phyloP scores from a whole-genome alignment of 2,113 vertebrate genomes.

The Agelaius phoeniceus region DNA sequence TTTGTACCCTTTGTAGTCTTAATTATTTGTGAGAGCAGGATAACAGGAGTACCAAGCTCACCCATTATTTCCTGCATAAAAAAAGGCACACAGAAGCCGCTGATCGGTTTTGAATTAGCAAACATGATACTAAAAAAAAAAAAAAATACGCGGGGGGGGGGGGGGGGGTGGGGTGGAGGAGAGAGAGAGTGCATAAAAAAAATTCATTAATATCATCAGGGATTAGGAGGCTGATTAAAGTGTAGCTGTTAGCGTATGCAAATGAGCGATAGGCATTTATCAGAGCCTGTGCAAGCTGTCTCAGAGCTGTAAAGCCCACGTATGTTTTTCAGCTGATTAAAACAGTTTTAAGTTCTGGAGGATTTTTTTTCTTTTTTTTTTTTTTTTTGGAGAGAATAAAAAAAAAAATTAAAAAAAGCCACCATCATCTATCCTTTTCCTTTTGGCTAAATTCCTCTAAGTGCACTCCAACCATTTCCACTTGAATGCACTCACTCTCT shows the following conservation, averaged over 20 bases:
- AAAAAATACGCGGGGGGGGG: rapidly evolving
- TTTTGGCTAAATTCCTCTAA: slow-evolving; percentile 93
- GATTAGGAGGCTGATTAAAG: slow-evolving; percentile 99
- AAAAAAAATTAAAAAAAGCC: slow-evolving; percentile 56
- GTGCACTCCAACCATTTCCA: slow-evolving; percentile 80
- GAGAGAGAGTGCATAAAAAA: slow-evolving; percentile 81
- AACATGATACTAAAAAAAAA: slow-evolving; percentile 99
- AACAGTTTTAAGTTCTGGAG: slow-evolving; percentile 97
- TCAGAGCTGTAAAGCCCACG: slow-evolving; percentile 97
- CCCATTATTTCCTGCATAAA: slow-evolving; percentile 99
- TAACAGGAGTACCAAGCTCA: slow-evolving; percentile 99
- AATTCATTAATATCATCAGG: slow-evolving; percentile 99
- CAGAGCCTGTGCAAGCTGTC: slow-evolving; percentile 97
- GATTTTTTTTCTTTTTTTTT: slow-evolving; percentile 88
- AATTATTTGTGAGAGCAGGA: slow-evolving; percentile 99
- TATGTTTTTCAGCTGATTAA: slow-evolving; percentile 99
- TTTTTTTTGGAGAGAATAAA: slow-evolving; percentile 63
- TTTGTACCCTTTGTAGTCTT: slow-evolving; percentile 99
- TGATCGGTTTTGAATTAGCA: slow-evolving; percentile 99
- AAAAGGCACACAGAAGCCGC: slow-evolving; percentile 98
- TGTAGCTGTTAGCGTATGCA: slow-evolving; percentile 99
- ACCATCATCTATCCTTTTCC: slow-evolving; percentile 86
- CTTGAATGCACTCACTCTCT: slow-evolving; percentile 66
- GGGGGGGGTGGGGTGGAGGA: neutral
- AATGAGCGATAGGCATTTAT: slow-evolving; percentile 99